Base-by-base conservation (phyloP, 2,888 invertebrate species). In the Campaea margaritaria region DNA sequence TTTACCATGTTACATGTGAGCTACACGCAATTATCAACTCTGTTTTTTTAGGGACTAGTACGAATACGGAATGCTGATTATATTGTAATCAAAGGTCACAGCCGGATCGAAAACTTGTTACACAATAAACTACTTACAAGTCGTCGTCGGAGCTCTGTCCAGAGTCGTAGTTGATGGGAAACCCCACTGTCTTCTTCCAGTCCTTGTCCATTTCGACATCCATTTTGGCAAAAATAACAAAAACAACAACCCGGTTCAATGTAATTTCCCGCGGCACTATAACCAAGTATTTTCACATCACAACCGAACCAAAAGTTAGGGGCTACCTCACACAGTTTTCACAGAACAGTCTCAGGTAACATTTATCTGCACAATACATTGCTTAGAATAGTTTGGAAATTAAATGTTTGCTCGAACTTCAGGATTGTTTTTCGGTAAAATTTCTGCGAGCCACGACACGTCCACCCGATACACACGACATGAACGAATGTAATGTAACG, bases 71-170 rank as follows among this genome's bases (percentile, higher is more conserved):
- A 14, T 15, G 45, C 2, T 36, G 12, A 4, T 12, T 12, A n/a
- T 5, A 12, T 2, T 16, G 12, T 12, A 16, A n/a, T 21, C 10
- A 13, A 14, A 38, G 14, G 14, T 13, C 41, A 49, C 14, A 38
- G 13, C 48, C 9, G 38, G 11, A 15, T 11, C 36, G 21, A 12
- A 43, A 10, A 5, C 21, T n/a, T 31, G 34, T 59, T 53, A 42
- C 39, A 16, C 47, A 31, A 42, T n/a, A 39, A 36, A 28, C 38
- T 4, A 89, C 91, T 90, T 74, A 92, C 91, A 82, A 81, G 68
- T 93, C 93, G 62, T 93, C 93, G 27, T 93, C 93, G 0, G 91
- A 90, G 62, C 87, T 89, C 58, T 87, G 89, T n/a, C 82, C 87
- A 2, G 93, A 91, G 64, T 86, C 84, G 67, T 88, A 93, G 75